Conservation (phyloP, 2,113 vertebrate species). For the Dermatemys mawii region DNA sequence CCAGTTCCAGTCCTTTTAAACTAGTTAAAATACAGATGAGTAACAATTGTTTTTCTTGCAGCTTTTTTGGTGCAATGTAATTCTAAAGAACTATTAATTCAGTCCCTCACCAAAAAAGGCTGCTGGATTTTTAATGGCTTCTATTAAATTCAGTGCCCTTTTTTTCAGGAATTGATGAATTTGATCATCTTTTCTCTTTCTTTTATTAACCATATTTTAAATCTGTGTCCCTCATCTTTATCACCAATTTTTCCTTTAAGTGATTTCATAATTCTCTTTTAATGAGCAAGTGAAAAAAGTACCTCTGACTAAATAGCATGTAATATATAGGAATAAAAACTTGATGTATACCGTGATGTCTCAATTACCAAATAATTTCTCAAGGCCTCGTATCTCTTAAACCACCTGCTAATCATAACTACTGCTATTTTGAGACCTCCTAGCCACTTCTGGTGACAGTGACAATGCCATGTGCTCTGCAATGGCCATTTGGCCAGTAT, state of each 20-base stretch:
- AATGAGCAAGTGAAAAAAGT: slow-evolving; percentile 28
- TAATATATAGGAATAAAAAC: not conserved
- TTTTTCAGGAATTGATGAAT: slow-evolving; percentile 37
- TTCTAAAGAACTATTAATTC: not conserved
- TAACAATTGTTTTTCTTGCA: not conserved
- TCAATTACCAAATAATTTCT: slow-evolving; percentile 37
- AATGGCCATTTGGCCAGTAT: slow-evolving; percentile 77
- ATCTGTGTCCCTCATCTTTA: not conserved
- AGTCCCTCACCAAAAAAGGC: slow-evolving; percentile 38
- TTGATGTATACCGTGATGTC: not conserved
- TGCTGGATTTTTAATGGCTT: not conserved
- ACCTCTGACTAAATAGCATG: not conserved
- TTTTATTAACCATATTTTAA: not conserved
- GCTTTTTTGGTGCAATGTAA: not conserved
- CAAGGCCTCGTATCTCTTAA: slow-evolving; percentile 72
- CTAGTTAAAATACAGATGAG: not conserved
- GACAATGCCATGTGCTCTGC: slow-evolving; percentile 72
- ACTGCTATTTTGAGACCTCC: slow-evolving; percentile 76
- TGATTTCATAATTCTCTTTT: slow-evolving; percentile 44
- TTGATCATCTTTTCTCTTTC: not conserved
- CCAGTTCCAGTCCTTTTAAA: not conserved
- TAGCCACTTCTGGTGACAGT: slow-evolving; percentile 72
- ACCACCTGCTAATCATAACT: slow-evolving; percentile 81
- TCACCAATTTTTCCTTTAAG: slow-evolving; percentile 40
- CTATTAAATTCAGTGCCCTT: not conserved